These are phyloP conservation scores for Myodes glareolus DNA, from an alignment of 2,113 vertebrate species.

Conservation along the genomic window DNA sequence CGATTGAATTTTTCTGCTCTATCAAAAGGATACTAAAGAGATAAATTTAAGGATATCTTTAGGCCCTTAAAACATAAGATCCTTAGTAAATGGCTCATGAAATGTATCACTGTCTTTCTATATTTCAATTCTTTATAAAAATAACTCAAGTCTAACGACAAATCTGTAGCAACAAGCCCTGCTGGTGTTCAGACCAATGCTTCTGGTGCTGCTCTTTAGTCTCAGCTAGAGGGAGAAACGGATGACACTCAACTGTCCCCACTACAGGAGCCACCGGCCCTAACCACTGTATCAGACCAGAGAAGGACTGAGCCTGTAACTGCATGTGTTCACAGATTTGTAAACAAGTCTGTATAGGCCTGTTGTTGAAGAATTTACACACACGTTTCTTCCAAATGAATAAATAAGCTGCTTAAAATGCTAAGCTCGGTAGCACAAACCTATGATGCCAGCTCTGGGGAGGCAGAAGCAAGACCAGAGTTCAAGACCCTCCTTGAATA, in stretches of 20 bases:
- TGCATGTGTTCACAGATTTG: background rate
- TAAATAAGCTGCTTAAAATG: background rate
- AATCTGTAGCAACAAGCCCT: background rate
- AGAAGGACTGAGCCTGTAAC: background rate
- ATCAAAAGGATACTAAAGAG: slow-evolving; percentile 96
- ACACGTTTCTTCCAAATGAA: slow-evolving; percentile 29
- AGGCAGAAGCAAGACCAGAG: background rate
- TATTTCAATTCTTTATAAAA: slow-evolving; percentile 30
- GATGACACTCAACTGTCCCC: background rate
- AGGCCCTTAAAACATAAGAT: slow-evolving; percentile 34
- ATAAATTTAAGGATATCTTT: slow-evolving; percentile 62
- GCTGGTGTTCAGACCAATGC: background rate
- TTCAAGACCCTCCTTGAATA: background rate
- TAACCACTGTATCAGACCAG: background rate
- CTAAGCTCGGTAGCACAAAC: background rate
- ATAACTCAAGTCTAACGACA: slow-evolving; percentile 31
- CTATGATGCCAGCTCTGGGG: background rate
- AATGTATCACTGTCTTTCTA: slow-evolving; percentile 15
- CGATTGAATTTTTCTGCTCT: slow-evolving; percentile 99
- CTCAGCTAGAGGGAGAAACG: slow-evolving; percentile 19
- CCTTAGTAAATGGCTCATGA: background rate
- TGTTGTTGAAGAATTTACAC: background rate
- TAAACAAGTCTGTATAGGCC: background rate
- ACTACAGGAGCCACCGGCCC: background rate
- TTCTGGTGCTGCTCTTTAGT: background rate